Base-by-base conservation (phyloP, 2,888 invertebrate species). In the Oligia fasciuncula region DNA sequence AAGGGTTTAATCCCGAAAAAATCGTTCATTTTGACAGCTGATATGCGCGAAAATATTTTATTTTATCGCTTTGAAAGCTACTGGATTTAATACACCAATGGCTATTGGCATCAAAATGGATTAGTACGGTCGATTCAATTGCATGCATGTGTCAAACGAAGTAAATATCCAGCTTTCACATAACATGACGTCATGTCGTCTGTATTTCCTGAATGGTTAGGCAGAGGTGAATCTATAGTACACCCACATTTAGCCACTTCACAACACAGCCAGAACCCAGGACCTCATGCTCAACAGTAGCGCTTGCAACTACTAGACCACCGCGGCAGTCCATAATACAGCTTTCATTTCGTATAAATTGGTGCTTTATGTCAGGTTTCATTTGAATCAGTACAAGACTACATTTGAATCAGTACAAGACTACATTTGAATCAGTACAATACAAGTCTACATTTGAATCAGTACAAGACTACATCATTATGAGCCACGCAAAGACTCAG, bases 1-100 rank as follows among this genome's bases (percentile, higher is more conserved):
- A 87, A 88, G 77, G 79, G 75, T 78, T 65, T 79, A 86, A 83
- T 77, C 72, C 77, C 13, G 19, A 73, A 88, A 88, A 88, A 81
- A 81, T 71, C 73, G 73, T 82, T 83, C 67, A 74, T 83, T 88
- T 68, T 70, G 85, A 87, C 80, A 76, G 74, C 66, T 83, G 83
- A 88, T 89, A 88, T 69, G 70, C 46, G 29, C 17, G 43, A 54
- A 73, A 84, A 83, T 79, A 80, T 85, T 87, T 80, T 78, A 87
- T 80, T 82, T 81, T 74, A 87, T 81, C 74, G 72, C 77, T 81
- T 68, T 73, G 43, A 79, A 81, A 81, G 79, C 73, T 69, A 75
- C 68, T 82, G 85, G 62, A 73, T 65, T 81, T 82, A 85, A 86
- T 83, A 83, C 65, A 72, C 29, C 60, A 82, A 70, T 73, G 75